Evolutionary conservation across 2,888 invertebrate genomes (phyloP).

Genomic region (Octonoba sinensis): DNA sequence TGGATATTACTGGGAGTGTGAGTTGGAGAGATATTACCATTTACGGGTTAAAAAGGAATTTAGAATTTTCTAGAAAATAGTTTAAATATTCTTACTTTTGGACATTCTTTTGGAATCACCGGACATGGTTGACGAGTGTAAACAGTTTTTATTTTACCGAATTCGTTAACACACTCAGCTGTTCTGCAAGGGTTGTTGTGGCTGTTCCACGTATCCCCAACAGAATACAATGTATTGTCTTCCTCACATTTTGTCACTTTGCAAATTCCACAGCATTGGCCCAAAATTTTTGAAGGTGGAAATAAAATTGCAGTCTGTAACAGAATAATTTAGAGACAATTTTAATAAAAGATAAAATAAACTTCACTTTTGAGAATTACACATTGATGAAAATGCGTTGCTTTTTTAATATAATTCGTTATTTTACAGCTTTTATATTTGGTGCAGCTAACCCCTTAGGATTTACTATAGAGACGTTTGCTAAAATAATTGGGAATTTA

Average conservation of each 20-base stretch:
- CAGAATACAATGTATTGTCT: slow-evolving; percentile 69
- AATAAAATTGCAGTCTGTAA: slow-evolving; percentile 41
- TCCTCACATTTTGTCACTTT: slow-evolving; percentile 46
- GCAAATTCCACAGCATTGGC: slow-evolving; percentile 55
- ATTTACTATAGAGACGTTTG: no score
- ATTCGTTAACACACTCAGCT: slow-evolving; percentile 63
- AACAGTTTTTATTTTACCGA: slow-evolving; percentile 48
- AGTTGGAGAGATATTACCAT: no score
- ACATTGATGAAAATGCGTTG: background rate
- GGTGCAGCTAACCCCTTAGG: no score
- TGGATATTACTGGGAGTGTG: no score
- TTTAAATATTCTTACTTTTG: slow-evolving; percentile 40
- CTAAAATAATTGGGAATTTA: no score
- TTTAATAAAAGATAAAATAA: no score
- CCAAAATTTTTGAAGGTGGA: slow-evolving; percentile 43
- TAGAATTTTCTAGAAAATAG: no score
- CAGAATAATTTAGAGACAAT: no score
- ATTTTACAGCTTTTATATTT: no score
- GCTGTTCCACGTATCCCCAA: slow-evolving; percentile 76
- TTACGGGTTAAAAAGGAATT: no score
- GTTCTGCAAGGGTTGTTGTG: slow-evolving; percentile 50
- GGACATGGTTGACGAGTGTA: slow-evolving; percentile 57
- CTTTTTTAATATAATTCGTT: background rate
- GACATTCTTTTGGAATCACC: slow-evolving; percentile 59
- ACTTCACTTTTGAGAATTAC: background rate